Base-by-base conservation (phyloP, 2,888 invertebrate species). In the Epistrophe grossulariae region DNA sequence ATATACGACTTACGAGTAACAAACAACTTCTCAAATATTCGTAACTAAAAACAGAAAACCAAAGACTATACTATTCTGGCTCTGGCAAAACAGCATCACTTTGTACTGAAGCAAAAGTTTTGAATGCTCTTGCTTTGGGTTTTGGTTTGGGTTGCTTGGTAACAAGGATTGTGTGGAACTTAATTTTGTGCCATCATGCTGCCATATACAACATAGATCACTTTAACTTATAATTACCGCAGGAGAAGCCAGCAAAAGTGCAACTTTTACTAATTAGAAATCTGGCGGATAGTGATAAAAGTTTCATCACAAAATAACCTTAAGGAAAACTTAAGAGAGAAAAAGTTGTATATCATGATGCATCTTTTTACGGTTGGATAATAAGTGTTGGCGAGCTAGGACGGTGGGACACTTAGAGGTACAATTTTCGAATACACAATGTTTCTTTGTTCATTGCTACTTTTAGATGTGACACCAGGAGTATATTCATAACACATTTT, bases 181-280 rank as follows among this genome's bases (percentile, higher is more conserved):
- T 77, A 85, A 78, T 81, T 74, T 73, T 68, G 43, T 73, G 40
- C 62, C 62, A 62, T 62, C 81, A 73, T 81, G 81, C 52, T 74
- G 45, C 62, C 70, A 76, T 72, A 85, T 52, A 62, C 43, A 62
- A 62, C 62, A 62, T 62, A 73, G 84, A 81, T 85, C 80, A 81
- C 80, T 85, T 85, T 81, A 85, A 85, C 84, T 85, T 73, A 64
- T 81, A 85, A 84, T 73, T 81, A 84, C 80, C 80, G 60, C 84
- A 80, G 77, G 60, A 77, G 84, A 77, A 77, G 84, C 77, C 62
- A 74, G 73, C 77, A 68, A 68, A 48, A 64, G 64, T 77, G 77
- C 72, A 85, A 87, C 64, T 87, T 87, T 74, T 52, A 50, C 85
- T 79, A 87, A 87, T 87, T 87, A 76, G 85, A 82, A 87, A 82